Percentiles rank a stretch among this genome's conserved stretches.
Evolutionary conservation across 1,140 invertebrate genomes (phyloP).

Genomic region (Acromyrmex echinatior): DNA sequence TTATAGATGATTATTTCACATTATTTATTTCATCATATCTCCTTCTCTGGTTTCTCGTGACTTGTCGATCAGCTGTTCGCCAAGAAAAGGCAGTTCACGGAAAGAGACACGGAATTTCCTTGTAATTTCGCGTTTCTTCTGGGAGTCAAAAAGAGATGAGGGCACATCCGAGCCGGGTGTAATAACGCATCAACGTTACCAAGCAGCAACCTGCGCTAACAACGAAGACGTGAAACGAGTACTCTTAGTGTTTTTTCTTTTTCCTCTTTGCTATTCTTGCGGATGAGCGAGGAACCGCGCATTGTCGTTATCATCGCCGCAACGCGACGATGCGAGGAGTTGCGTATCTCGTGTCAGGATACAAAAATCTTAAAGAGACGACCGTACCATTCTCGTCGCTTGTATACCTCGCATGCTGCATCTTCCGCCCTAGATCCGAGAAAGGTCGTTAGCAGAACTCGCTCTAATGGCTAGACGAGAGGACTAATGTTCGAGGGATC

Average conservation of each 20-base stretch:
- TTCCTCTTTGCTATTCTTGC: neutral
- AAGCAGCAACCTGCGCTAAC: neutral
- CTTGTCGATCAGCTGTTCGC: neutral
- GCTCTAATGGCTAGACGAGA: neutral
- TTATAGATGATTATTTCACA: neutral
- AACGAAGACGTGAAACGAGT: constrained; percentile 41
- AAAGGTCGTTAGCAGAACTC: neutral
- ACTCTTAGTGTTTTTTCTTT: constrained; percentile 22
- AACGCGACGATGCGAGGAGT: constrained; percentile 19
- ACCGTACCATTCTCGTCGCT: constrained; percentile 1
- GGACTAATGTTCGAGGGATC: neutral
- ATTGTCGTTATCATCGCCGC: constrained; percentile 24
- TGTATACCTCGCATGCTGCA: neutral
- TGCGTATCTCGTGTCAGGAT: constrained; percentile 21
- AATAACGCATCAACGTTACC: constrained; percentile 45
- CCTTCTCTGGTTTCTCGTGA: neutral
- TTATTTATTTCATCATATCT: neutral
- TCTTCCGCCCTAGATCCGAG: constrained; percentile 10
- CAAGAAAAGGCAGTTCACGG: neutral
- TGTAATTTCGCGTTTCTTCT: constrained; percentile 51
- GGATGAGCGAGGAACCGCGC: neutral
- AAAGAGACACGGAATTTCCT: neutral
- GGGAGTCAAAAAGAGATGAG: constrained; percentile 52
- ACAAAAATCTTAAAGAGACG: constrained; percentile 45
- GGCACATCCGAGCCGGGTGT: constrained; percentile 31